Conservation (phyloP, 2,113 vertebrate species). For the Grantiella picta region DNA sequence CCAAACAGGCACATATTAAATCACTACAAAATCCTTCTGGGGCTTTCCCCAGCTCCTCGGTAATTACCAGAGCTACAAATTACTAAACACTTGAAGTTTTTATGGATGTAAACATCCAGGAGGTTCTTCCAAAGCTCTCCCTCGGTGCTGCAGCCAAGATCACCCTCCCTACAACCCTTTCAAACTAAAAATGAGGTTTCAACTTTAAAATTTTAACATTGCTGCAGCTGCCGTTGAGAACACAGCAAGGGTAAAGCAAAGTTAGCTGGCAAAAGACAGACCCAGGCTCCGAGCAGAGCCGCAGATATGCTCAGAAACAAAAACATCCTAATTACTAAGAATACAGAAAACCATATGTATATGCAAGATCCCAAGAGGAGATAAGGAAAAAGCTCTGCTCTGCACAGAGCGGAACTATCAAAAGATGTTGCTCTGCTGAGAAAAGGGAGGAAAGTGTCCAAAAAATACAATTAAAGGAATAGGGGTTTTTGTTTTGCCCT, state of each 20-base stretch:
- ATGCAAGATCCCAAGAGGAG: neutral
- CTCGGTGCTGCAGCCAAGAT: neutral
- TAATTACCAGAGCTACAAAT: neutral
- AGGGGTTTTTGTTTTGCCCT: neutral
- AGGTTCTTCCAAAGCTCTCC: neutral
- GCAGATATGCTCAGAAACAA: neutral
- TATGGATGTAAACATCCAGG: neutral
- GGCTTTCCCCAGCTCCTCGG: neutral
- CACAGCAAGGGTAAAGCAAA: neutral
- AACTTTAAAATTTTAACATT: neutral
- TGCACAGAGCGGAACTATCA: neutral
- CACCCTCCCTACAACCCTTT: neutral
- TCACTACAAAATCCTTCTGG: neutral
- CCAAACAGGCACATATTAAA: neutral
- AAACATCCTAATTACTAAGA: constrained; percentile 14
- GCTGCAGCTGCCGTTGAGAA: neutral
- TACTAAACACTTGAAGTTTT: neutral
- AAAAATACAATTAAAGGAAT: neutral
- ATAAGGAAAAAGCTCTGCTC: neutral
- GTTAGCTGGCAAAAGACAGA: neutral
- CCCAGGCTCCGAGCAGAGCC: neutral
- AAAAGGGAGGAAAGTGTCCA: neutral
- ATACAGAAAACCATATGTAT: constrained; percentile 11
- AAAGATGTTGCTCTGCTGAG: neutral
- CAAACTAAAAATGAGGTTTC: neutral